phyloP scores from a whole-genome alignment of 2,797 vertebrate genomes.

The Micropoecilia bifurca region DNA sequence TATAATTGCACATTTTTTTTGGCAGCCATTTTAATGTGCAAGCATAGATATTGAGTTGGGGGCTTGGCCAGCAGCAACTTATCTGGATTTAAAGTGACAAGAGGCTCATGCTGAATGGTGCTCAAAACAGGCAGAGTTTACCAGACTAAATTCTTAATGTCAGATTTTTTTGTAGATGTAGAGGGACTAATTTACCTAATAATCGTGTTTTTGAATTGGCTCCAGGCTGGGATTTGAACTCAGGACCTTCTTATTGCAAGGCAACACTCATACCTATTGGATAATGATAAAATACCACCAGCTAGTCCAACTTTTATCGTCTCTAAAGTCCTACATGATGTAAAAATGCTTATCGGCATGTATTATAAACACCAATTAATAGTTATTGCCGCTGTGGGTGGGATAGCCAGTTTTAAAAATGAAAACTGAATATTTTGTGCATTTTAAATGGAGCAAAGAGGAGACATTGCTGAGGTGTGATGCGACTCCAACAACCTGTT shows the following conservation, averaged over 20 bases:
- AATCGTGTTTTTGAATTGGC: background rate
- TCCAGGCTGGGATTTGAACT: too few species aligned
- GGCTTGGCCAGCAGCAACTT: too few species aligned
- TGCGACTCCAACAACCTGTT: slow-evolving; percentile 75
- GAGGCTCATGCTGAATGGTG: too few species aligned
- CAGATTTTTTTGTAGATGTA: too few species aligned
- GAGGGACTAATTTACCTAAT: background rate
- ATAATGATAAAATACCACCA: background rate
- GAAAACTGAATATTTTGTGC: slow-evolving; percentile 49
- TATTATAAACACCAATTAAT: background rate
- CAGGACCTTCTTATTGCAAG: background rate
- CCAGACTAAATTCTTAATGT: too few species aligned
- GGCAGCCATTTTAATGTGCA: too few species aligned
- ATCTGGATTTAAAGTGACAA: too few species aligned
- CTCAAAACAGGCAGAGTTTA: too few species aligned
- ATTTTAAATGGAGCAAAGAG: slow-evolving; percentile 72
- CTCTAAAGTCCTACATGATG: background rate
- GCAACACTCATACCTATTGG: background rate
- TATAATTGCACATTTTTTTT: too few species aligned
- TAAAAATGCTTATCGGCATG: background rate
- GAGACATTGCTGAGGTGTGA: slow-evolving; percentile 73
- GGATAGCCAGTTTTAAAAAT: too few species aligned
- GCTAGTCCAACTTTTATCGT: background rate
- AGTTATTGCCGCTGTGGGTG: background rate
- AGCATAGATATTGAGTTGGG: too few species aligned